Conservation (phyloP, 1,140 invertebrate genomes). For the Tribolium castaneum region DNA sequence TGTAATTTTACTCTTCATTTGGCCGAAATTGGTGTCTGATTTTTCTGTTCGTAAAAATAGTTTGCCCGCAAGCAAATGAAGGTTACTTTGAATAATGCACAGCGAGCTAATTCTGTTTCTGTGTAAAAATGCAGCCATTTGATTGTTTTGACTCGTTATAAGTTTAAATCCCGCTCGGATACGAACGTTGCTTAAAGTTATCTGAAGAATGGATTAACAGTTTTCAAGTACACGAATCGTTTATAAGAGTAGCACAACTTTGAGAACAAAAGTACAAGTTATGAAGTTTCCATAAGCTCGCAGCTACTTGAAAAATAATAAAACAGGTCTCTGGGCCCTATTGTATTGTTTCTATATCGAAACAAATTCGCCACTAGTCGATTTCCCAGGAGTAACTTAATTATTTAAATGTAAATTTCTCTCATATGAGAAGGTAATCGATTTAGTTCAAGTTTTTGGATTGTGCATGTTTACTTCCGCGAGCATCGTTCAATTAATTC, state of each 20-base stretch:
- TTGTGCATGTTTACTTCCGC: constrained; percentile 14
- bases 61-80: no score
- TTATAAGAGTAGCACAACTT: constrained; percentile 9
- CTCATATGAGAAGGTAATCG: constrained; percentile 15
- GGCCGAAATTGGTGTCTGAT: no score
- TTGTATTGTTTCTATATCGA: background rate
- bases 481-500: constrained; percentile 19
- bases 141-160: background rate
- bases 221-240: constrained; percentile 30
- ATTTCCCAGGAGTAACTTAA: background rate
- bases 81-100: no score
- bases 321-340: background rate
- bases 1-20: constrained; percentile 10
- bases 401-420: constrained; percentile 10
- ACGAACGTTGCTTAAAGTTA: background rate
- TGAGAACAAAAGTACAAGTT: constrained; percentile 21
- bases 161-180: constrained; percentile 7
- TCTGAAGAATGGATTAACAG: constrained; percentile 28
- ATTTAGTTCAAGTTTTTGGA: constrained; percentile 27
- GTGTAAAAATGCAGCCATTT: background rate
- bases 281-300: constrained; percentile 18
- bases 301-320: constrained; percentile 19
- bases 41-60: no score
- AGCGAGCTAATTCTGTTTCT: background rate
- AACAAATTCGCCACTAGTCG: background rate